Conservation (phyloP, 2,888 invertebrate species). For the Callyntrura guangdongensis region DNA sequence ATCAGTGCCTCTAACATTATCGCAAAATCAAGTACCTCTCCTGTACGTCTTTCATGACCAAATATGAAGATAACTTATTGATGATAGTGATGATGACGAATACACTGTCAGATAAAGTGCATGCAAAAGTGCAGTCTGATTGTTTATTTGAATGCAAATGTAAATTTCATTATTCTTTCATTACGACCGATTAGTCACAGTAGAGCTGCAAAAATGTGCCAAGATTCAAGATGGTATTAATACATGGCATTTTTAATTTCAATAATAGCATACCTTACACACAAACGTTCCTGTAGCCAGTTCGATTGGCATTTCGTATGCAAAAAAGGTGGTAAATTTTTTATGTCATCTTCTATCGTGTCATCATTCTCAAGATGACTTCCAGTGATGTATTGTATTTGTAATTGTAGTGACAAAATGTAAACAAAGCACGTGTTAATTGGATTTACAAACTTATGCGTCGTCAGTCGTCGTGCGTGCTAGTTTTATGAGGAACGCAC, state of each 20-base stretch:
- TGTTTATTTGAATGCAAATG: constrained; percentile 31
- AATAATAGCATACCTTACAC: not conserved
- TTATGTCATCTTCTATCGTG: not conserved
- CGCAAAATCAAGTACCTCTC: constrained; percentile 11
- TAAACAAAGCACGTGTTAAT: constrained; percentile 41
- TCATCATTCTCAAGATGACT: not conserved
- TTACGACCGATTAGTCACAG: constrained; percentile 37
- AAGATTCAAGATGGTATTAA: no score
- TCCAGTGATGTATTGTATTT: constrained; percentile 17
- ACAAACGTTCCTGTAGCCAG: not conserved
- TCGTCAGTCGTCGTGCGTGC: no score
- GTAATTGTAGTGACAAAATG: no score
- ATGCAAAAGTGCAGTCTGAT: constrained; percentile 42
- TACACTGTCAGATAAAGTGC: constrained; percentile 24
- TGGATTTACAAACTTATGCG: constrained; percentile 30
- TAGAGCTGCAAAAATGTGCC: not conserved
- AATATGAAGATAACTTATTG: constrained; percentile 23
- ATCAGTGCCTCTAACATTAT: no score
- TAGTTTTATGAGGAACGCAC: not conserved
- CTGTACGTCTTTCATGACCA: constrained; percentile 15
- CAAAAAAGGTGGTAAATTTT: no score
- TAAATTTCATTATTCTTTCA: constrained; percentile 47
- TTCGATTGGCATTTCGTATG: not conserved
- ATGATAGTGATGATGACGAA: not conserved
- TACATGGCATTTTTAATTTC: no score